A percentile compares a stretch with the other conserved stretches of the same genome.
Evolutionary conservation across 1,140 invertebrate species (phyloP).

Genomic region (Episyrphus balteatus): DNA sequence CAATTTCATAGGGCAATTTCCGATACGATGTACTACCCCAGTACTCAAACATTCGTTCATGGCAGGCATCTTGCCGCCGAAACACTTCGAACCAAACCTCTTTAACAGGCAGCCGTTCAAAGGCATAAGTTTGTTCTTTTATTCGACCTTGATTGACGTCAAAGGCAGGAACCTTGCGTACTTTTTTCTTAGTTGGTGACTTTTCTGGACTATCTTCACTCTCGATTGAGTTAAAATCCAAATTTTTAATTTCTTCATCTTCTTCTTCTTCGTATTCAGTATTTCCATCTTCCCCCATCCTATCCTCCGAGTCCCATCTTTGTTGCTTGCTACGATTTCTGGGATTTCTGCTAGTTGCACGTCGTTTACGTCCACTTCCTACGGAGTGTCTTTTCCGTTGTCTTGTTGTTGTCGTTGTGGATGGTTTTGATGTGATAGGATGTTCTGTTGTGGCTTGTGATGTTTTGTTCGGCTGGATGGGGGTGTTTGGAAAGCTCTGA

Average conservation of each 20-base stretch:
- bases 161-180: constrained; percentile 6
- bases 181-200: constrained; percentile 6
- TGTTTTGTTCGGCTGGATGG: constrained; percentile 35
- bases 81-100: constrained; percentile 72
- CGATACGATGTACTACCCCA: constrained; percentile 41
- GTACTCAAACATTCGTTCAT: constrained; percentile 40
- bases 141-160: constrained; percentile 21
- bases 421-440: neutral
- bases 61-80: constrained; percentile 56
- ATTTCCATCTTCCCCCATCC: constrained; percentile 27
- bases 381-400: neutral
- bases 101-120: constrained; percentile 56
- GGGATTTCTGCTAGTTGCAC: constrained; percentile 4
- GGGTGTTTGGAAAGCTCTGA: constrained; percentile 34
- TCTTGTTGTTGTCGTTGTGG: neutral
- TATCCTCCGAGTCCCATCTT: constrained; percentile 23
- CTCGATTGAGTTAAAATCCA: constrained; percentile 17
- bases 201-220: neutral
- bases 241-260: constrained; percentile 14
- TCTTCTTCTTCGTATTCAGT: constrained; percentile 12
- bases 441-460: constrained; percentile 7
- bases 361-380: neutral
- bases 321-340: neutral
- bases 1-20: constrained; percentile 66
- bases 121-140: constrained; percentile 58